Percentiles rank a stretch among this genome's conserved stretches.
Evolutionary conservation across 2,888 invertebrate genomes (phyloP).

Genomic region (Drosophila sordidula): DNA sequence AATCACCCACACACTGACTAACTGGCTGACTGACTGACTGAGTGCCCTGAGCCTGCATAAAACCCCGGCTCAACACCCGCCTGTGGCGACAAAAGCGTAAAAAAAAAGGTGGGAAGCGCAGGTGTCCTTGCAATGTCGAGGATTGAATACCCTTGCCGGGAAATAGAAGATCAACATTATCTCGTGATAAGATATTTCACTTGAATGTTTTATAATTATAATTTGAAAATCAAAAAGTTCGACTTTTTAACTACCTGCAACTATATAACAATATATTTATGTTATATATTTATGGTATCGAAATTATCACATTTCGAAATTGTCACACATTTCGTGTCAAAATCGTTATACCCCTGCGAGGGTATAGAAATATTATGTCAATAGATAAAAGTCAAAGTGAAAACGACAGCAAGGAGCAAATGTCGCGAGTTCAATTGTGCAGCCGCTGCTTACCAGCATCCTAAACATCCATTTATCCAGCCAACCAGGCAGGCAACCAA

Average conservation of each 20-base stretch:
- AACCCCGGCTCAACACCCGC: conserved; percentile 43
- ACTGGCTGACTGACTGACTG: conserved; percentile 33
- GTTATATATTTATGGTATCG: too few relatives aligned
- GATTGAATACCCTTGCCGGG: not conserved
- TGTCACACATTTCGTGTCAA: not conserved
- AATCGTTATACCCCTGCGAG: not conserved
- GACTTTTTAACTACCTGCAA: too few relatives aligned
- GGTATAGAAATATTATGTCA: conserved; percentile 69
- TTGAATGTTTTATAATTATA: too few relatives aligned
- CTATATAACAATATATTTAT: too few relatives aligned
- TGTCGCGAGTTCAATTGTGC: conserved; percentile 76
- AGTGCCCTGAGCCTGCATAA: conserved; percentile 39
- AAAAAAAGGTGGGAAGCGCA: conserved; percentile 38
- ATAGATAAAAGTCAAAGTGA: conserved; percentile 76
- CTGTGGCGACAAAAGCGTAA: conserved; percentile 51
- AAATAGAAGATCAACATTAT: too few relatives aligned
- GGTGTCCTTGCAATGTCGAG: not conserved
- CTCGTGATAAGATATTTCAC: too few relatives aligned
- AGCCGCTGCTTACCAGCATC: conserved; percentile 36
- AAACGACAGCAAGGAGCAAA: conserved; percentile 54
- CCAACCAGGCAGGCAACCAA: conserved; percentile 10
- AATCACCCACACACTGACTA: conserved; percentile 32
- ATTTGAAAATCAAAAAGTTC: too few relatives aligned
- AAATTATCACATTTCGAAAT: too few relatives aligned
- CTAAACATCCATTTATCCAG: conserved; percentile 48